phyloP scores from a whole-genome alignment of 2,888 invertebrate species.

The Apamea anceps region DNA sequence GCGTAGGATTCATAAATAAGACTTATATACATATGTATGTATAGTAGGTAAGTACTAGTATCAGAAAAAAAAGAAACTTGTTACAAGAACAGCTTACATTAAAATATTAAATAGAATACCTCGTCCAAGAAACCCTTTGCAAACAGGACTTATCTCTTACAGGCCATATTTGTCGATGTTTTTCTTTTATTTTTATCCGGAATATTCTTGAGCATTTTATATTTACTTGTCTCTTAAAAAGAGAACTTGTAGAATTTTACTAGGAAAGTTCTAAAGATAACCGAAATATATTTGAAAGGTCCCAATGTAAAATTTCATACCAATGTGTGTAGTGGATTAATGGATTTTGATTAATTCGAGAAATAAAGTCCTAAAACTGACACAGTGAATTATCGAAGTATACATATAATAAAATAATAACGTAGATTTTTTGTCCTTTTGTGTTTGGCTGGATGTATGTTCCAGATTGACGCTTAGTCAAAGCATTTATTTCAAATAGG shows the following conservation, averaged over 20 bases:
- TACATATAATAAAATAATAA: not conserved
- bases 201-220: slow-evolving; percentile 22
- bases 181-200: slow-evolving; percentile 37
- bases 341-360: not conserved
- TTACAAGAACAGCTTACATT: slow-evolving; percentile 28
- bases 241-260: slow-evolving; percentile 13
- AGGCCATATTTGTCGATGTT: slow-evolving; percentile 14
- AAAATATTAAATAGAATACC: slow-evolving; percentile 40
- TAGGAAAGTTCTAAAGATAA: slow-evolving; percentile 21
- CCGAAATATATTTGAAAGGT: not conserved
- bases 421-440: not conserved
- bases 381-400: not conserved
- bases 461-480: not conserved
- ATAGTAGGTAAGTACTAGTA: not conserved
- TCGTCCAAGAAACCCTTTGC: slow-evolving; percentile 30
- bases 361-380: not conserved
- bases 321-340: no score
- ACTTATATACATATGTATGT: not conserved
- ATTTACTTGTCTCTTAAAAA: slow-evolving; percentile 26
- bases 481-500: not conserved
- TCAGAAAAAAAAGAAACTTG: slow-evolving; percentile 10
- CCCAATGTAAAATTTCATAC: no score
- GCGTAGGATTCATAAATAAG: slow-evolving; percentile 1
- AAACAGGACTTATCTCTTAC: slow-evolving; percentile 51
- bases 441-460: not conserved